Conservation (phyloP, 2,888 invertebrate genomes). For the Pterostichus madidus region DNA sequence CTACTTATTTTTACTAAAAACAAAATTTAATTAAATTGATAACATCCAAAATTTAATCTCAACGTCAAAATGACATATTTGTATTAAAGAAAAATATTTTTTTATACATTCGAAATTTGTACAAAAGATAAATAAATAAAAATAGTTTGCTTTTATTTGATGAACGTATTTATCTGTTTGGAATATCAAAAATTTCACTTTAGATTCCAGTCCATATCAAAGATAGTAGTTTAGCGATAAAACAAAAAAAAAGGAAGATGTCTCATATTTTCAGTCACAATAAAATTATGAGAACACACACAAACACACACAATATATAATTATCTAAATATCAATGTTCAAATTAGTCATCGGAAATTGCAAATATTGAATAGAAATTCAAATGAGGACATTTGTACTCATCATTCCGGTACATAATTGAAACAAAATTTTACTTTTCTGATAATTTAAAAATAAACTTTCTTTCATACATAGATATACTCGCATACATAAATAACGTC, state of each 20-base stretch:
- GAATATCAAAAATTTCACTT: conserved; percentile 13
- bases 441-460: no score
- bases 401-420: neutral
- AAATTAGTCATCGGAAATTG: neutral
- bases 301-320: neutral
- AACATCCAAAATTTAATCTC: conserved; percentile 10
- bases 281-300: neutral
- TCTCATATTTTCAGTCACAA: conserved; percentile 24
- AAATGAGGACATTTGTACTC: neutral
- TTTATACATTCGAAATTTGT: conserved; percentile 10
- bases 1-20: neutral
- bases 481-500: no score
- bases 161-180: conserved; percentile 14
- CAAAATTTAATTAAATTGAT: neutral
- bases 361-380: neutral
- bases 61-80: neutral
- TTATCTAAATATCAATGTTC: neutral
- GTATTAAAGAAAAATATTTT: neutral
- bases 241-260: neutral
- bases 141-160: conserved; percentile 24
- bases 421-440: neutral
- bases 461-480: no score
- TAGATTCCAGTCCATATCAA: neutral
- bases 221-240: conserved; percentile 16
- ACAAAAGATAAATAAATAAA: conserved; percentile 7